These are phyloP conservation scores for Metaphire vulgaris DNA, from an alignment of 1,140 invertebrate species.

Conservation along the genomic window DNA sequence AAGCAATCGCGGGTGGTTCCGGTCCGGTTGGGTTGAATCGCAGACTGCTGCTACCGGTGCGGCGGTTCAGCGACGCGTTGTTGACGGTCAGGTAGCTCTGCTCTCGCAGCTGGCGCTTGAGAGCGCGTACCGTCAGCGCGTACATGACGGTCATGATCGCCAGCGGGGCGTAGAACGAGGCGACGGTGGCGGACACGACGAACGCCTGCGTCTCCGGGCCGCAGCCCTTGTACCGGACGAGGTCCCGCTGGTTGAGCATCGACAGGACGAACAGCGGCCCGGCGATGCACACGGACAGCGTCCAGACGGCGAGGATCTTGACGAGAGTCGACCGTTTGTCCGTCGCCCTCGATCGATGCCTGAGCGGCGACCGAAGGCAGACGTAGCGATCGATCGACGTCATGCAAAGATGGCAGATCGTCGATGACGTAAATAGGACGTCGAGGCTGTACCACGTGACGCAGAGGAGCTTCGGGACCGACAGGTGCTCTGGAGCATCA, in stretches of 20 bases:
- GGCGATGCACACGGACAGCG: constrained; percentile 76
- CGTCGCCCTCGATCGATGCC: too few species aligned
- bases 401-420: too few species aligned
- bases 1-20: neutral
- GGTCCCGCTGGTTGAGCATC: constrained; percentile 52
- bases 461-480: too few species aligned
- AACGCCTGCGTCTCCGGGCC: constrained; percentile 68
- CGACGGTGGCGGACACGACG: constrained; percentile 77
- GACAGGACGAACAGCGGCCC: constrained; percentile 76
- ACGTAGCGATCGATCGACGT: too few species aligned
- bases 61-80: neutral
- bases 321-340: constrained; percentile 58
- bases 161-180: constrained; percentile 84
- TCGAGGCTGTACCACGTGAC: too few species aligned
- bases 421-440: too few species aligned
- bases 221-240: constrained; percentile 57
- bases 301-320: constrained; percentile 78
- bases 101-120: constrained; percentile 28
- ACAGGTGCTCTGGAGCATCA: too few species aligned
- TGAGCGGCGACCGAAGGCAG: too few species aligned
- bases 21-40: too few species aligned
- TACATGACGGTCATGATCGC: constrained; percentile 86
- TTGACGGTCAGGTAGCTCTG: constrained; percentile 14
- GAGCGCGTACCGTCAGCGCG: constrained; percentile 67
- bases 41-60: neutral